phyloP scores from a whole-genome alignment of 2,888 invertebrate species.

The Tetragnatha montana region DNA sequence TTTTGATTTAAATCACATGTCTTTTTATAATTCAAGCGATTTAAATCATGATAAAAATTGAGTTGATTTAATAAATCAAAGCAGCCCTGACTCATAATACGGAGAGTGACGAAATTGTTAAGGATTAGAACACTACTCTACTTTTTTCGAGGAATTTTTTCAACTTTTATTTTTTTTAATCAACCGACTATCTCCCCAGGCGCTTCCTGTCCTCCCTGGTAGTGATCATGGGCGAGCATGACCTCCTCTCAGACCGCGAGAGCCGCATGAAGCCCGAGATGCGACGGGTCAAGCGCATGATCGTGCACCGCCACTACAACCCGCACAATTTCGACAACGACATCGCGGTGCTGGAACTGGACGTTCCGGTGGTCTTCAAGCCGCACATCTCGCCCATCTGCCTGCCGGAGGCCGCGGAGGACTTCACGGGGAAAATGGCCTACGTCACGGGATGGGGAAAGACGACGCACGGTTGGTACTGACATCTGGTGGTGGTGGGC shows the following conservation, averaged over 20 bases:
- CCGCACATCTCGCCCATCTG: constrained; percentile 94
- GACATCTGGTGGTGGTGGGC: not conserved
- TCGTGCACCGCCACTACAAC: constrained; percentile 91
- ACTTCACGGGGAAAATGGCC: constrained; percentile 90
- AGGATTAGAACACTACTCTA: no score
- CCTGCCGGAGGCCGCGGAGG: constrained; percentile 84
- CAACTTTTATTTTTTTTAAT: no score
- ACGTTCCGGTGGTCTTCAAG: constrained; percentile 87
- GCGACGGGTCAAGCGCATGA: constrained; percentile 89
- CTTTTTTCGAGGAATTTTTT: no score
- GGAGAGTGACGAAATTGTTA: no score
- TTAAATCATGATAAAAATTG: no score
- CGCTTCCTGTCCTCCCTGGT: constrained; percentile 92
- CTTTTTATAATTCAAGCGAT: no score
- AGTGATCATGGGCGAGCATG: constrained; percentile 93
- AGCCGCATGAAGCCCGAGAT: constrained; percentile 83
- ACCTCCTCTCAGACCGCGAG: constrained; percentile 83
- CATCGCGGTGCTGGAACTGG: constrained; percentile 89
- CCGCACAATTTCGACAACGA: constrained; percentile 95
- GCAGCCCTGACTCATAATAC: no score
- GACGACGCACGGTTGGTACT: constrained; percentile 82
- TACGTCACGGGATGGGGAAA: constrained; percentile 95
- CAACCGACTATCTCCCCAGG: constrained; percentile 72
- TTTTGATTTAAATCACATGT: no score
- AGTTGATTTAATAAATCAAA: no score